phyloP scores from a whole-genome alignment of 2,797 vertebrate species.

The Myripristis jacobus region DNA sequence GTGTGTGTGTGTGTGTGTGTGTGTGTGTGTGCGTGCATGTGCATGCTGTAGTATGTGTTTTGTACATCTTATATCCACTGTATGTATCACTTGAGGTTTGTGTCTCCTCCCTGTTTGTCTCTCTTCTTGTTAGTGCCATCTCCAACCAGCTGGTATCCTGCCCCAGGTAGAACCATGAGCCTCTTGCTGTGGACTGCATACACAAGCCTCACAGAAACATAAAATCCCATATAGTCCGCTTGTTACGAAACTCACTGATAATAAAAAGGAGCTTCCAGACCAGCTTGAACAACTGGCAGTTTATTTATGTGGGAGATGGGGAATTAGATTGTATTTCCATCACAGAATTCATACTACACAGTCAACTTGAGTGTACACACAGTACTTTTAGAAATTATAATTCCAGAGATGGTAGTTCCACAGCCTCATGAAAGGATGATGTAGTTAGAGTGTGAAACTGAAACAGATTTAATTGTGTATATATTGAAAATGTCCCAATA shows the following conservation, averaged over 20 bases:
- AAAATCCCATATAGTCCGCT: conserved; percentile 2
- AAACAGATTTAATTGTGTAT: background rate
- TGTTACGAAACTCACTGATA: conserved; percentile 18
- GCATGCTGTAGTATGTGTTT: background rate
- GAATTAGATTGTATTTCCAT: conserved; percentile 7
- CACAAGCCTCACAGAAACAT: conserved; percentile 30
- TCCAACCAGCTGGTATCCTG: conserved; percentile 74
- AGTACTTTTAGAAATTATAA: too few species aligned
- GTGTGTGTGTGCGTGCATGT: conserved; percentile 21
- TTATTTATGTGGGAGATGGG: background rate
- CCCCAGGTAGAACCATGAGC: conserved; percentile 73
- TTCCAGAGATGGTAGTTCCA: too few species aligned
- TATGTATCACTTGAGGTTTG: conserved; percentile 44
- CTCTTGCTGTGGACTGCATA: conserved; percentile 21
- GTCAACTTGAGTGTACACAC: background rate
- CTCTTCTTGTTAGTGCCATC: conserved; percentile 73
- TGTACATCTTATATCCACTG: conserved; percentile 1
- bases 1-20: too few species aligned
- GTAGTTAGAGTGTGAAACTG: too few species aligned
- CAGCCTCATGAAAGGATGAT: too few species aligned
- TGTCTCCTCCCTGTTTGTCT: conserved; percentile 70
- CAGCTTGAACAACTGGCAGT: background rate
- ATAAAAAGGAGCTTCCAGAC: conserved; percentile 5
- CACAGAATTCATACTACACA: background rate
- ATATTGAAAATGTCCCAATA: background rate